Conservation (phyloP, 2,113 vertebrate species). For the Antechinus flavipes region DNA sequence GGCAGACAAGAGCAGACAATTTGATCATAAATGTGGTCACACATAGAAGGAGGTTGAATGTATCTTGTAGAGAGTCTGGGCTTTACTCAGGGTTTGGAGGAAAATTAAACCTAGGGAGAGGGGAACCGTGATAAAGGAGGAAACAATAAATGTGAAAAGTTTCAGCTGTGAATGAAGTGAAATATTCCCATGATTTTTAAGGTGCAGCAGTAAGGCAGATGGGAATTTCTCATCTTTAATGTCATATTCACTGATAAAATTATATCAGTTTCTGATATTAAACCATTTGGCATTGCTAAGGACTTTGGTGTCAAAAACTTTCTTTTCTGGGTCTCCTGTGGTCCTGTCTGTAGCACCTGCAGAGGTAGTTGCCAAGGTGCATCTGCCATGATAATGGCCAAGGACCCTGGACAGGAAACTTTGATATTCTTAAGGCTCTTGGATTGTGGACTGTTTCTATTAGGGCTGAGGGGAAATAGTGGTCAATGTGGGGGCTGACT, state of each 20-base stretch:
- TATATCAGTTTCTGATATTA: not conserved
- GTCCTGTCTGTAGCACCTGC: not conserved
- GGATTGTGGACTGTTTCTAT: not conserved
- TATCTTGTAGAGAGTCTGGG: not conserved
- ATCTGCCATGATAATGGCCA: not conserved
- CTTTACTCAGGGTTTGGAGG: not conserved
- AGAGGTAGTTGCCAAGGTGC: not conserved
- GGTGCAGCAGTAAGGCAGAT: not conserved
- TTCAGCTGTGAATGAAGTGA: not conserved
- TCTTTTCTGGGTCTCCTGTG: not conserved
- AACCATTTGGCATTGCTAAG: not conserved
- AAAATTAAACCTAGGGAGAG: not conserved
- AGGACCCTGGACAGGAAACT: not conserved
- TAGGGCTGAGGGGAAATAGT: not conserved
- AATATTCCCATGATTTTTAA: not conserved
- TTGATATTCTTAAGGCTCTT: not conserved
- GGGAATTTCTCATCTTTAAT: not conserved
- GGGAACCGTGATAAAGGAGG: not conserved
- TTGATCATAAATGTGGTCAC: not conserved
- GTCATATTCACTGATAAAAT: not conserved
- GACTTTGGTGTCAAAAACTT: not conserved
- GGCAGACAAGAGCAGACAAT: not conserved
- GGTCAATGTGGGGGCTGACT: not conserved
- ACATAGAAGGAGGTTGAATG: not conserved
- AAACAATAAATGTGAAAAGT: not conserved